A percentile compares a stretch with the other conserved stretches of the same genome.
phyloP scores from a whole-genome alignment of 53 echinoderm and acorn worm genomes.

The Henricia sp. region DNA sequence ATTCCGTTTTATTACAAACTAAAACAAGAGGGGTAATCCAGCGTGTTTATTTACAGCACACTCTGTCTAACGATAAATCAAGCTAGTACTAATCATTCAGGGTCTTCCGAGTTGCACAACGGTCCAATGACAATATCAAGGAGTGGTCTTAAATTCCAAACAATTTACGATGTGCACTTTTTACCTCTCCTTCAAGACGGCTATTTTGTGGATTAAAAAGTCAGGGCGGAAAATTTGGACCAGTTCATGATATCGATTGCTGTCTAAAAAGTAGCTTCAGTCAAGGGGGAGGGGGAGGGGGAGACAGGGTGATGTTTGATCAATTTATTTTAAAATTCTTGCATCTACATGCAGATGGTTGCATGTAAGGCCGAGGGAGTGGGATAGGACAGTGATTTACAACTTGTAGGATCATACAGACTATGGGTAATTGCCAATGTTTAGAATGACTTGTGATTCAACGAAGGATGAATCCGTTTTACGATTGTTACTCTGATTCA shows the following conservation, averaged over 20 bases:
- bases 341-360: neutral
- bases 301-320: no score
- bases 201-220: conserved; percentile 28
- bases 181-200: neutral
- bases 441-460: conserved; percentile 8
- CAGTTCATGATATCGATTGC: neutral
- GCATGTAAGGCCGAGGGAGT: neutral
- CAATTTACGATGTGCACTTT: conserved; percentile 35
- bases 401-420: neutral
- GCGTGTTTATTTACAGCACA: conserved; percentile 47
- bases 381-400: conserved; percentile 18
- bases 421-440: conserved; percentile 1
- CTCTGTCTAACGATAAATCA: conserved; percentile 27
- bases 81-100: neutral
- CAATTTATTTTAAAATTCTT: conserved; percentile 6
- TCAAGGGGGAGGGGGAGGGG: neutral
- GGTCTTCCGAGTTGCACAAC: neutral
- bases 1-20: neutral
- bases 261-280: neutral
- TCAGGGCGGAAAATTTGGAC: conserved; percentile 8
- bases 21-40: conserved; percentile 1
- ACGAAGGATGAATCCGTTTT: conserved; percentile 15
- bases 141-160: neutral
- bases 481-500: conserved; percentile 45
- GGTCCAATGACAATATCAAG: neutral